Base-by-base conservation (phyloP, 2,888 invertebrate species). In the Lobophora halterata region DNA sequence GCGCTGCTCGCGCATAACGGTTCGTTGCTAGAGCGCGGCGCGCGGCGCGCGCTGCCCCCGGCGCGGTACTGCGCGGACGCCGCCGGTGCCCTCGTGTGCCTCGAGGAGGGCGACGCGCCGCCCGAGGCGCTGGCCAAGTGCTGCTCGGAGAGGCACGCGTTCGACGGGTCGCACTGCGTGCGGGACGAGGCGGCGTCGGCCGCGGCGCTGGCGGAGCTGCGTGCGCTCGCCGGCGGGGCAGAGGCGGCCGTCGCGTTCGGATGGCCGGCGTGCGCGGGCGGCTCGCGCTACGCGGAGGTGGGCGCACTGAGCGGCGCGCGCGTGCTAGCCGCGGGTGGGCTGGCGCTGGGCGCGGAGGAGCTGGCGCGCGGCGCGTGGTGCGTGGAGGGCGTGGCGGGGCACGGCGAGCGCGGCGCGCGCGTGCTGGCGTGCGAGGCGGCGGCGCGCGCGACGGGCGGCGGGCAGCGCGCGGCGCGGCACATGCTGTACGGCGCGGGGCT, bases 401-500 rank as follows among this genome's bases (percentile, higher is more conserved):
- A 37, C 71, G 69, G 66, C 37, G 72, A 60, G 52, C 30, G 10
- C 5, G 67, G 68, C 44, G 65, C 61, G 57, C 68, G 65, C 40
- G 69, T 71, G 62, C 59, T 71, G 49, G 67, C 67, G 67, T 72
- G 91, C 71, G 89, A 92, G 52, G 90, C 91, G 52, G 90, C 43
- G 90, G 72, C 70, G 52, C 66, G 66, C 10, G 89, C 60, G 11
- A 90, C 17, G 39, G 55, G 54, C 53, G 55, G 41, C 56, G 51
- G 46, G 59, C 48, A 63, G 92, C 41, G 88, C 91, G 47, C 92
- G 90, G 52, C 64, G 57, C 76, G 93, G 31, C 92, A 93, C 77
- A 90, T 91, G 31, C 79, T 95, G 52, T 94, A 95, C 70, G 93
- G 95, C 42, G 90, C 92, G 38, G 93, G 93, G 43, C 88, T 95